A percentile compares a stretch with the other conserved stretches of the same genome.
Conservation (phyloP, 1,140 invertebrate species). For the Penaeus indicus region DNA sequence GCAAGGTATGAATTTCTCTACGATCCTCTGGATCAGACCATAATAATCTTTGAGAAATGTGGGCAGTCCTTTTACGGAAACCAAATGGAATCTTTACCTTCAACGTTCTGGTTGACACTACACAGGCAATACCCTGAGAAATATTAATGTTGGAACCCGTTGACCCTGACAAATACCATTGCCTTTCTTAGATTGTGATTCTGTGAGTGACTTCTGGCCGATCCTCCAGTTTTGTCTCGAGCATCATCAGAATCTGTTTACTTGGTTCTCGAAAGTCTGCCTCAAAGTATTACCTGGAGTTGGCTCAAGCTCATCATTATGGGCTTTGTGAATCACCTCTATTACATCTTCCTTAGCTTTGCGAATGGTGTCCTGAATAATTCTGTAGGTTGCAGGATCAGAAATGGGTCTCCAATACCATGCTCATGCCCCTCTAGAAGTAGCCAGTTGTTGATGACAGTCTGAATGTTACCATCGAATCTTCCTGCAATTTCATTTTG, state of each 20-base stretch:
- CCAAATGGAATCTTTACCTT: slow-evolving; percentile 99
- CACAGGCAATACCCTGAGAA: slow-evolving; percentile 99
- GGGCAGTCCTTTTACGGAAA: slow-evolving; percentile 98
- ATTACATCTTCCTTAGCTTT: slow-evolving; percentile 99
- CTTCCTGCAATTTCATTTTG: slow-evolving; percentile 92
- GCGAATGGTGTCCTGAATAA: slow-evolving; percentile 98
- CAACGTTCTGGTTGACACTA: slow-evolving; percentile 99
- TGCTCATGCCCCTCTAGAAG: slow-evolving; percentile 96
- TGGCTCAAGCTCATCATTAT: slow-evolving; percentile 99
- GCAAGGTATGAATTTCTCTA: slow-evolving; percentile 99
- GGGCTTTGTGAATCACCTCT: slow-evolving; percentile 99
- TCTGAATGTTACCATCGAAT: slow-evolving; percentile 99
- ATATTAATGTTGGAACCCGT: slow-evolving; percentile 99
- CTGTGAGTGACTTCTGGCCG: slow-evolving; percentile 98
- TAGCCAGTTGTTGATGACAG: slow-evolving; percentile 98
- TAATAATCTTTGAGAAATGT: slow-evolving; percentile 99
- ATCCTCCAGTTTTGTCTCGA: slow-evolving; percentile 99
- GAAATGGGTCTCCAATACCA: slow-evolving; percentile 99
- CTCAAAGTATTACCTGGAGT: slow-evolving; percentile 89
- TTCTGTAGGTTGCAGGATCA: slow-evolving; percentile 97
- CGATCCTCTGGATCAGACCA: slow-evolving; percentile 98
- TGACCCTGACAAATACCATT: slow-evolving; percentile 99
- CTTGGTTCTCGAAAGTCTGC: slow-evolving; percentile 84
- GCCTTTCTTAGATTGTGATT: slow-evolving; percentile 99
- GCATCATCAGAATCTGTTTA: slow-evolving; percentile 99